Evolutionary conservation across 2,888 invertebrate genomes (phyloP).

Genomic region (Chrysotoxum bicinctum): DNA sequence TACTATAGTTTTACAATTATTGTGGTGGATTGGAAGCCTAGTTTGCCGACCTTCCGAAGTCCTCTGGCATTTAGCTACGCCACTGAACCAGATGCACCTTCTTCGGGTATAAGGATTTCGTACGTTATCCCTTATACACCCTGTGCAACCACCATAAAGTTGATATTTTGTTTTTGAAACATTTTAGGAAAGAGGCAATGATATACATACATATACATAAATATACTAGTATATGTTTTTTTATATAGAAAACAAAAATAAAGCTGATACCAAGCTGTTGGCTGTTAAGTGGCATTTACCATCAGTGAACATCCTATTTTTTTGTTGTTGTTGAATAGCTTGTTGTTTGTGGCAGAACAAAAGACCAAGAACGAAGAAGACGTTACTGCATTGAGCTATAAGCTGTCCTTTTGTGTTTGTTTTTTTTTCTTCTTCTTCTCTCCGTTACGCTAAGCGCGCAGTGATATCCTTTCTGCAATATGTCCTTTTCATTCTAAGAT

Average conservation of each 20-base stretch:
- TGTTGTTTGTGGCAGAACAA: slow-evolving; percentile 36
- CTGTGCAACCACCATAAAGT: slow-evolving; percentile 70
- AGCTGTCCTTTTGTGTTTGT: slow-evolving; percentile 47
- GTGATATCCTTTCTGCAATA: slow-evolving; percentile 29
- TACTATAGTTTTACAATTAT: too few species aligned
- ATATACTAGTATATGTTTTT: not conserved
- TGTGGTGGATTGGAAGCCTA: too few species aligned
- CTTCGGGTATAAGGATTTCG: not conserved
- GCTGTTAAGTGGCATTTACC: slow-evolving; percentile 72
- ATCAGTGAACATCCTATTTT: slow-evolving; percentile 65
- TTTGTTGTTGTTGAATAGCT: slow-evolving; percentile 11
- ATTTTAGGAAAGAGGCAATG: not conserved
- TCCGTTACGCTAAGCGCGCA: slow-evolving; percentile 30
- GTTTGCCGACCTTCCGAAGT: too few species aligned
- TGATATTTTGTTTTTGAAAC: slow-evolving; percentile 64
- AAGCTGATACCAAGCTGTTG: slow-evolving; percentile 58
- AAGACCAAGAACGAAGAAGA: slow-evolving; percentile 46
- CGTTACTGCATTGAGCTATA: slow-evolving; percentile 27
- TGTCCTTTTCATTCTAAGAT: slow-evolving; percentile 46
- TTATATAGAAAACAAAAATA: not conserved
- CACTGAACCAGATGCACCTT: slow-evolving; percentile 30
- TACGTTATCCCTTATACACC: not conserved
- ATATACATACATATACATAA: not conserved
- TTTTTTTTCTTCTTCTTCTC: too few species aligned
- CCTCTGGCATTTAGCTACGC: not conserved